Evolutionary conservation across 2,888 invertebrate species (phyloP), one percentile per base, ranked within the genome.

Genomic region (Orthosia gothica): DNA sequence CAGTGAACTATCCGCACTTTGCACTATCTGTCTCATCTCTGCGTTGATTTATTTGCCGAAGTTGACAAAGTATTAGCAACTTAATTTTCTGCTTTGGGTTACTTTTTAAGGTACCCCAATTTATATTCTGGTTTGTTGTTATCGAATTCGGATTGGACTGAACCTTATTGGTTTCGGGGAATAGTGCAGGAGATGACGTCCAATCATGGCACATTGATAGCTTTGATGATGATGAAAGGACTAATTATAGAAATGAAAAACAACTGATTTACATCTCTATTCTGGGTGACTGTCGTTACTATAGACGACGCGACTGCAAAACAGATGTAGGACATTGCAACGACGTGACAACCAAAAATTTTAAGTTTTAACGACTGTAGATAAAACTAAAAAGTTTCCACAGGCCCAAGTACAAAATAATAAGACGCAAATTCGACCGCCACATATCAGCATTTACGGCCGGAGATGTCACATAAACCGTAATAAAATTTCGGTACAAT

Each of bases 1-100:
- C 62, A 54, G 50, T 68, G 67, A 77, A 82, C 75, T 86, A 76
- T 86, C 75, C 76, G 77, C 82, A 82, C 82, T 86, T 78, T 87
- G 84, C 82, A 88, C 88, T 88, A 91, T 91, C 91, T 89, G 88
- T 82, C 88, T 82, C 89, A 92, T 91, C 90, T 91, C 88, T 82
- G 63, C 59, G 75, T 85, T 92, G 92, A 94, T 92, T 92, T 94
- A 91, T 92, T 90, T 88, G 83, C 76, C 85, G 82, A 87, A 89
- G 83, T 85, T 80, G 81, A 86, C 84, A 80, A 77, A 78, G 70
- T 82, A 71, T 74, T 65, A 54, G 65, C 70, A 71, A 82, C 83
- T 73, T 83, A 72, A 81, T 81, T 78, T 76, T 78, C 81, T 70
- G 66, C 50, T 79, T 55, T 68, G 47, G 76, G 67, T 76, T 61